These are phyloP conservation scores for Ormia ochracea DNA, from an alignment of 2,888 invertebrate species.

Conservation along the genomic window DNA sequence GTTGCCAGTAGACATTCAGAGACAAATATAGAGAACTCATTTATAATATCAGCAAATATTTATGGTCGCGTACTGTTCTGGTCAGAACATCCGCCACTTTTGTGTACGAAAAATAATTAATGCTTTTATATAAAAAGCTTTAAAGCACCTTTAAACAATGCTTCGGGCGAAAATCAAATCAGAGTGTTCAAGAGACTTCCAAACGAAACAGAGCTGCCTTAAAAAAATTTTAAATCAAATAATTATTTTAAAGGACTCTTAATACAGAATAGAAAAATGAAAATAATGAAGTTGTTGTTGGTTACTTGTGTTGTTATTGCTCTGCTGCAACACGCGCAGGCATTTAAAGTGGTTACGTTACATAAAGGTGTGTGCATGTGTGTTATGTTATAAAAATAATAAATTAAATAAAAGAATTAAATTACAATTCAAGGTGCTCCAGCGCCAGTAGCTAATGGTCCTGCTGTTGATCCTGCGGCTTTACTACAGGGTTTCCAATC, in stretches of 20 bases:
- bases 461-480: constrained; percentile 48
- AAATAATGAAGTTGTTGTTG: constrained; percentile 57
- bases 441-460: constrained; percentile 28
- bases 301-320: constrained; percentile 39
- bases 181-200: constrained; percentile 45
- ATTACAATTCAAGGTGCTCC: constrained; percentile 35
- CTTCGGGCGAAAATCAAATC: constrained; percentile 25
- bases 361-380: constrained; percentile 50
- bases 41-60: constrained; percentile 34
- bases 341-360: constrained; percentile 55
- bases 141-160: constrained; percentile 38
- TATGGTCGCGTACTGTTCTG: constrained; percentile 15
- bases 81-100: neutral
- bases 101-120: constrained; percentile 30
- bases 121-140: constrained; percentile 40
- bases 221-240: neutral
- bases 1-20: neutral
- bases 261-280: neutral
- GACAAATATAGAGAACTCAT: constrained; percentile 46
- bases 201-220: constrained; percentile 33
- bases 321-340: constrained; percentile 46
- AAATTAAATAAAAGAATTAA: neutral
- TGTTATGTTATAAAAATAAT: neutral
- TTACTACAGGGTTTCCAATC: constrained; percentile 52
- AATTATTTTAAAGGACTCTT: neutral